Percentiles rank a stretch among this genome's conserved stretches.
These are phyloP conservation scores for Brachionus rubens DNA, from an alignment of 1,140 invertebrate species.

Conservation along the genomic window DNA sequence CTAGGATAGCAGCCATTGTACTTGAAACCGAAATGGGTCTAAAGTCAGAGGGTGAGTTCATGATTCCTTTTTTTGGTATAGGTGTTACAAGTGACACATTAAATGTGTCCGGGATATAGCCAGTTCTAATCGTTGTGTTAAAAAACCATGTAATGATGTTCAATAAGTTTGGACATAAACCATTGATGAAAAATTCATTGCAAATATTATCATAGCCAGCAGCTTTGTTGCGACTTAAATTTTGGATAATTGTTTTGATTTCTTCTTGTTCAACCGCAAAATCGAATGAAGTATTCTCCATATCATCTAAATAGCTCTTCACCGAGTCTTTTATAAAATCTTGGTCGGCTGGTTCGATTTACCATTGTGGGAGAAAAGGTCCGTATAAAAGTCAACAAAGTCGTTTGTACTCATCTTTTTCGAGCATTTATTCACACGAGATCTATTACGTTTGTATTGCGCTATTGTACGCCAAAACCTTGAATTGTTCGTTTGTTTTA, in stretches of 20 bases:
- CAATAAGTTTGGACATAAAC: too few relatives aligned
- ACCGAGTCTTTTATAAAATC: background rate
- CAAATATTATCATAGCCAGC: background rate
- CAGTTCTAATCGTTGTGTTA: too few relatives aligned
- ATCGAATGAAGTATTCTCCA: background rate
- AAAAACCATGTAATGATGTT: too few relatives aligned
- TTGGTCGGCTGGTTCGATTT: background rate
- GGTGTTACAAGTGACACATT: too few relatives aligned
- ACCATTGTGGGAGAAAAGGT: background rate
- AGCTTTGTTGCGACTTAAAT: background rate
- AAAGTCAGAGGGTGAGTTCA: background rate
- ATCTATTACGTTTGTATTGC: background rate
- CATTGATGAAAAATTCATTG: too few relatives aligned
- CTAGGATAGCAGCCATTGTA: background rate
- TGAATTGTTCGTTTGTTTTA: background rate
- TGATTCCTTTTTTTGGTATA: background rate
- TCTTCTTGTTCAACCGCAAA: background rate
- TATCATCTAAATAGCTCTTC: background rate
- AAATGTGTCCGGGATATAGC: too few relatives aligned
- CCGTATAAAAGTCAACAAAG: background rate
- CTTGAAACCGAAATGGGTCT: background rate
- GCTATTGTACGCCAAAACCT: background rate
- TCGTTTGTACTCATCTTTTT: background rate
- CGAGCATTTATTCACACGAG: background rate
- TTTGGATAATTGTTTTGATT: background rate